Percentiles rank a stretch among this genome's conserved stretches.
phyloP scores from a whole-genome alignment of 2,113 vertebrate genomes.

The Panurus biarmicus region DNA sequence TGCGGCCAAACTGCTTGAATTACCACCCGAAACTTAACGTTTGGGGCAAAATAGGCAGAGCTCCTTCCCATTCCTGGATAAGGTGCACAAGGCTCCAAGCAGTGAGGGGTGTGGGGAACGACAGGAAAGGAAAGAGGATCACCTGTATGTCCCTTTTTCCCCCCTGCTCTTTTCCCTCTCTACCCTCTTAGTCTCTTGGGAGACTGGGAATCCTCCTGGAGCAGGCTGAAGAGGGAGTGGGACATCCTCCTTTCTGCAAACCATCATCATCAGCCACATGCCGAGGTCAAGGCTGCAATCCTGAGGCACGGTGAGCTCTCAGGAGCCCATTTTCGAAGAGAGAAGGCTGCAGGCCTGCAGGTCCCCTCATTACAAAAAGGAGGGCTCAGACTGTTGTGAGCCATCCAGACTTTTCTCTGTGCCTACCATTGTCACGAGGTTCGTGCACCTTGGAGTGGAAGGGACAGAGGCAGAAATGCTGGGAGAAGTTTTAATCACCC shows the following conservation, averaged over 20 bases:
- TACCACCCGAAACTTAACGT: accelerated
- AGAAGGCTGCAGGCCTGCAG: not conserved
- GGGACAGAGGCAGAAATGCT: not conserved
- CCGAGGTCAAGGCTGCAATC: not conserved
- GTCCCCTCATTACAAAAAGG: not conserved
- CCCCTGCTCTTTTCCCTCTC: not conserved
- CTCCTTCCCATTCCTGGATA: not conserved
- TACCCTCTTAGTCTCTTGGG: no score
- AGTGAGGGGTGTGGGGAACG: not conserved
- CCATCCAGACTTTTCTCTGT: not conserved
- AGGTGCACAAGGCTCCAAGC: not conserved
- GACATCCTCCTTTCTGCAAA: not conserved
- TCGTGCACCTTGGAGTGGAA: not conserved
- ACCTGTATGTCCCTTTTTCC: not conserved
- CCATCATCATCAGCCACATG: accelerated
- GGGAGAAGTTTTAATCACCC: not conserved
- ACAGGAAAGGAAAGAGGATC: not conserved
- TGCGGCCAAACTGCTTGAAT: not conserved
- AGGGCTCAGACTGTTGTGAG: not conserved
- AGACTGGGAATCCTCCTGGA: not conserved
- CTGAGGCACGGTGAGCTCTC: not conserved
- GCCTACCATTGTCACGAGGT: accelerated
- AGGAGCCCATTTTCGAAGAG: not conserved
- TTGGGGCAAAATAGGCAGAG: not conserved
- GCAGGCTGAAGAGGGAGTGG: not conserved